A percentile compares a stretch with the other conserved stretches of the same genome.
phyloP scores from a whole-genome alignment of 2,888 invertebrate genomes.

The Xiphydria camelus region DNA sequence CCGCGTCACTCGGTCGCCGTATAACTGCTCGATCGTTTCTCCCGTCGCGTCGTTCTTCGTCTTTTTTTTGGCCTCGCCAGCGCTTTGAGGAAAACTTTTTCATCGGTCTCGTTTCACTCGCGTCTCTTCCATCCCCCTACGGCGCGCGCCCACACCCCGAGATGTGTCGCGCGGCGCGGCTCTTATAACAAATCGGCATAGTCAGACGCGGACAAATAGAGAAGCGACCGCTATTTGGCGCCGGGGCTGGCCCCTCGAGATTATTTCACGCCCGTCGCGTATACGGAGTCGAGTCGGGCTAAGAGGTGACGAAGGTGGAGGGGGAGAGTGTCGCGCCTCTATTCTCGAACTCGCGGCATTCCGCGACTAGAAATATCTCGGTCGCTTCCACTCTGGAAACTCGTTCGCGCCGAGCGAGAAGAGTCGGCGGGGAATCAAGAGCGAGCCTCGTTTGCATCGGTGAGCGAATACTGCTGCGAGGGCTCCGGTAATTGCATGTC shows the following conservation, averaged over 20 bases:
- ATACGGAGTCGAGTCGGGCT: background rate
- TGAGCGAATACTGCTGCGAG: too few species aligned
- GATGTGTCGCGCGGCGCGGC: slow-evolving; percentile 12
- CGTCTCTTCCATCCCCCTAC: too few species aligned
- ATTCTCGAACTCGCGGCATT: slow-evolving; percentile 27
- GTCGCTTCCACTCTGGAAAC: too few species aligned
- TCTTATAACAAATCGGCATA: slow-evolving; percentile 21
- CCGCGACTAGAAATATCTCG: slow-evolving; percentile 30
- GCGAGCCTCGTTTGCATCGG: too few species aligned
- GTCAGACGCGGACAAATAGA: slow-evolving; percentile 11
- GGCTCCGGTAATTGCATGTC: too few species aligned
- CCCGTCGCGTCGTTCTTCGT: too few species aligned
- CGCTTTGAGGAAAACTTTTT: background rate
- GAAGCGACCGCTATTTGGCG: slow-evolving; percentile 16
- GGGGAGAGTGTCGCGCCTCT: slow-evolving; percentile 18
- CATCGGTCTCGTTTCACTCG: background rate
- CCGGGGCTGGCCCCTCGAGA: slow-evolving; percentile 10
- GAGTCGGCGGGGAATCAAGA: too few species aligned
- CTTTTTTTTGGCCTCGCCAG: too few species aligned
- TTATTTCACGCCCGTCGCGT: slow-evolving; percentile 14
- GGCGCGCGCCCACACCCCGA: slow-evolving; percentile 15
- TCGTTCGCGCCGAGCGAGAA: too few species aligned
- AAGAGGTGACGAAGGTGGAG: background rate
- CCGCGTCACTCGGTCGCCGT: too few species aligned
- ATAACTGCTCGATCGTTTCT: too few species aligned